phyloP scores from a whole-genome alignment of 2,113 vertebrate genomes.

The Crotalus viridis region DNA sequence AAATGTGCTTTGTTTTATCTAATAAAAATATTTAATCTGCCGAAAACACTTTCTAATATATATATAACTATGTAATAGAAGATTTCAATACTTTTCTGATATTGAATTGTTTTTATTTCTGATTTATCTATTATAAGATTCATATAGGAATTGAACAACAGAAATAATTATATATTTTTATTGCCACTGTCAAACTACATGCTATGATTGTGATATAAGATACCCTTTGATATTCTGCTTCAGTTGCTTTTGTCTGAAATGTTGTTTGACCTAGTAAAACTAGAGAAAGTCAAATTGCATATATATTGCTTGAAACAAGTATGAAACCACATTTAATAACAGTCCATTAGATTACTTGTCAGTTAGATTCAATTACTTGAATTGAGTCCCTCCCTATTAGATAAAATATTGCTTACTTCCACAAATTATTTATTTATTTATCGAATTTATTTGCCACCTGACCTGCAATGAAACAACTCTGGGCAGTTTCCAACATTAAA shows the following conservation, averaged over 20 bases:
- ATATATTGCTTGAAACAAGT: conserved; percentile 14
- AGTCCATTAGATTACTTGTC: background rate
- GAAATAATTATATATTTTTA: background rate
- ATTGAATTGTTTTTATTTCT: background rate
- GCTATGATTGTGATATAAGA: conserved; percentile 15
- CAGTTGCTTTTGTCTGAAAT: conserved; percentile 23
- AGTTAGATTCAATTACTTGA: background rate
- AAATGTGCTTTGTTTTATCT: no score
- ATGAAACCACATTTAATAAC: background rate
- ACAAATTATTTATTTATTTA: background rate
- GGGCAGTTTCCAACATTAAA: background rate
- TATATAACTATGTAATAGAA: background rate
- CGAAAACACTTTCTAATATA: no score
- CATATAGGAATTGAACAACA: background rate
- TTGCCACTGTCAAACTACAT: background rate
- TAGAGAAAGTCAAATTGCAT: conserved; percentile 29
- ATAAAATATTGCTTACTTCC: background rate
- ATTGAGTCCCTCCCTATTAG: background rate
- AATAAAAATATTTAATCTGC: no score
- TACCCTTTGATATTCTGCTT: conserved; percentile 1
- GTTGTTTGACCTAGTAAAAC: conserved; percentile 39
- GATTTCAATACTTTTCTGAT: background rate
- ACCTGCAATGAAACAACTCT: conserved; percentile 7
- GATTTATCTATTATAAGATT: background rate
- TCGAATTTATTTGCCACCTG: background rate